phyloP scores from a whole-genome alignment of 2,797 vertebrate species.

The Danio jaintianensis region DNA sequence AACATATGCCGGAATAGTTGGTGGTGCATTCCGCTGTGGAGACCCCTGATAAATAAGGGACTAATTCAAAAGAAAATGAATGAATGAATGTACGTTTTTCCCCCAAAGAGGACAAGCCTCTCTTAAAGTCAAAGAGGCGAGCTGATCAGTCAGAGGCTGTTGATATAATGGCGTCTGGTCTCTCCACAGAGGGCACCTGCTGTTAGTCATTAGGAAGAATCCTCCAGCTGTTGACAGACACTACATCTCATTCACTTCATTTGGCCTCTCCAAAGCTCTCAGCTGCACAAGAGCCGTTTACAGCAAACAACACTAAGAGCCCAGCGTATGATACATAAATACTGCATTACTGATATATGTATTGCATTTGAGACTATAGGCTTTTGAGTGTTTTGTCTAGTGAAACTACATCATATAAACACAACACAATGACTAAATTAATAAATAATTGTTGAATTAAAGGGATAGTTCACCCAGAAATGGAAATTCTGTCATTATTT shows the following conservation, averaged over 20 bases:
- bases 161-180: conserved; percentile 16
- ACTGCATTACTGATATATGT: not conserved
- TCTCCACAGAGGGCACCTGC: conserved; percentile 32
- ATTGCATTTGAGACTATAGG: not conserved
- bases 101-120: no score
- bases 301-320: not conserved
- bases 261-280: conserved; percentile 23
- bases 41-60: no score
- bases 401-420: not conserved
- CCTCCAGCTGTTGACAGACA: conserved; percentile 43
- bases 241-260: conserved; percentile 19
- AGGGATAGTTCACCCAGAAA: no score
- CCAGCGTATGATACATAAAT: not conserved
- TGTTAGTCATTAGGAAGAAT: conserved; percentile 32
- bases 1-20: no score
- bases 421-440: not conserved
- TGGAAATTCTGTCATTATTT: no score
- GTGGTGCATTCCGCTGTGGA: no score
- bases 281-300: conserved; percentile 19
- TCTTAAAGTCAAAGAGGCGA: not conserved
- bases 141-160: not conserved
- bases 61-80: no score
- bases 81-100: no score
- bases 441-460: not conserved
- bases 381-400: not conserved